Evolutionary conservation across 37 sponge, comb jelly and placozoan genomes (phyloP), one percentile per base, ranked within the genome.

Genomic region (Mnemiopsis leidyi): DNA sequence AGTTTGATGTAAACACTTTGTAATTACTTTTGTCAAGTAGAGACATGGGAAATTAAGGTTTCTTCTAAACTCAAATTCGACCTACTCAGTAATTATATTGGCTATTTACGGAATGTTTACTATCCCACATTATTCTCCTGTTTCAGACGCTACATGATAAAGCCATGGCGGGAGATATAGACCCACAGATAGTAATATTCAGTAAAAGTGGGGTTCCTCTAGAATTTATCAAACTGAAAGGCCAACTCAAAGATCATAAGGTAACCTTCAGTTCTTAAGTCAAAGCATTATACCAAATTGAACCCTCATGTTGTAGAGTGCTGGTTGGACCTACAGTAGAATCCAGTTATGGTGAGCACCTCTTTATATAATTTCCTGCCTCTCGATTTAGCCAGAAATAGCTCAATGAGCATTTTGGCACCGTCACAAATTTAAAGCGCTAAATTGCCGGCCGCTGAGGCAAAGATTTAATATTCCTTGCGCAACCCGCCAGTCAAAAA

Each of bases 221-320:
- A 1, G 90, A 85, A 39, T 85, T 85, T 21, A 85, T 85, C 36
- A 38, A 40, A 39, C 90, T 85, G 7, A 39, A 1, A 37, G 90
- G 90, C 0, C 90, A 85, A 9, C 90, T 85, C 90, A 38, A 40
- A 1, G 36, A 85, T 28, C 40, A 85, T 16, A 85, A 85, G 90
- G 90, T 85, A 39, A 25, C n/a, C n/a, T n/a, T n/a, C n/a, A n/a
- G n/a, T n/a, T n/a, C n/a, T n/a, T n/a, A n/a, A n/a, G n/a, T n/a
- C n/a, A n/a, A n/a, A n/a, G n/a, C n/a, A n/a, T n/a, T n/a, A n/a
- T n/a, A n/a, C n/a, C n/a, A n/a, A n/a, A n/a, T n/a, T n/a, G n/a
- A n/a, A n/a, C n/a, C n/a, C n/a, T n/a, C n/a, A n/a, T n/a, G n/a
- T n/a, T n/a, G n/a, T n/a, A n/a, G n/a, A n/a, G n/a, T n/a, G n/a